A percentile compares a stretch with the other conserved stretches of the same genome.
These are phyloP conservation scores for Drosophila melanosoma DNA, from an alignment of 2,888 invertebrate species.

Conservation along the genomic window DNA sequence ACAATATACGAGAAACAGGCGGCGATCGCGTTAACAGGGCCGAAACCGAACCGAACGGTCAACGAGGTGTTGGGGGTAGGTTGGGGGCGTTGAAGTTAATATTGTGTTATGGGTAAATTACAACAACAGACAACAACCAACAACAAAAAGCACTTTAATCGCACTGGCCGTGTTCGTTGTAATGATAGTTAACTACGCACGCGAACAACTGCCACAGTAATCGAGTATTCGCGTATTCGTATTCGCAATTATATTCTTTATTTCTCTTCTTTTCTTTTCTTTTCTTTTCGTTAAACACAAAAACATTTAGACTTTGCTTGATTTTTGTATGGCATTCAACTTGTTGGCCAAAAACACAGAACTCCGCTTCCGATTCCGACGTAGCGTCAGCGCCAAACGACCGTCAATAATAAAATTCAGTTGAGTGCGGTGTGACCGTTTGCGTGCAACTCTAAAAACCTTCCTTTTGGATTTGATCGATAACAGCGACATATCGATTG, in stretches of 20 bases:
- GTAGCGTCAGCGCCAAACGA: constrained; percentile 42
- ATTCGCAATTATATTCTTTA: constrained; percentile 25
- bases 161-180: constrained; percentile 24
- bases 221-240: constrained; percentile 29
- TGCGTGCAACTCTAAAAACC: background rate
- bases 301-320: constrained; percentile 36
- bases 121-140: constrained; percentile 17
- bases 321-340: constrained; percentile 21
- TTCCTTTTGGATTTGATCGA: constrained; percentile 15
- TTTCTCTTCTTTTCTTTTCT: background rate
- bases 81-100: background rate
- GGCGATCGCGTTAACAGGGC: constrained; percentile 58
- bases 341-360: constrained; percentile 21
- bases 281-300: constrained; percentile 30
- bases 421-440: constrained; percentile 44
- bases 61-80: background rate
- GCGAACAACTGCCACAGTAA: constrained; percentile 32
- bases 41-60: constrained; percentile 24
- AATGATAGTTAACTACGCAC: constrained; percentile 49
- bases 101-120: constrained; percentile 25
- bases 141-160: constrained; percentile 40
- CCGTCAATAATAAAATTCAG: constrained; percentile 48
- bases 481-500: constrained; percentile 22
- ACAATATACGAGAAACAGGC: constrained; percentile 44
- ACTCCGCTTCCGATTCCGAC: constrained; percentile 37